Percentiles rank a stretch among this genome's conserved stretches.
Evolutionary conservation across 1,140 invertebrate genomes (phyloP).

Genomic region (Myzus persicae): DNA sequence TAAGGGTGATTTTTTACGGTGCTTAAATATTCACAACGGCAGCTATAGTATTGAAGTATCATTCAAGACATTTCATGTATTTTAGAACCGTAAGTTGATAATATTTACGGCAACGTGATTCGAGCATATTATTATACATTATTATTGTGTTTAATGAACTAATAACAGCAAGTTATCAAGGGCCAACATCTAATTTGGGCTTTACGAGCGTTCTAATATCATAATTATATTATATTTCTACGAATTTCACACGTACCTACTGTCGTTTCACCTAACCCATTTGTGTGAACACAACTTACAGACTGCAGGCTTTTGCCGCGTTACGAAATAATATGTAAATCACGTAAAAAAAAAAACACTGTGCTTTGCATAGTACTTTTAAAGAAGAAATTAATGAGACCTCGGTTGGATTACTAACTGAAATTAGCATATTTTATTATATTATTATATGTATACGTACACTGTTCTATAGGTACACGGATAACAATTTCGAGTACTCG

Average conservation of each 20-base stretch:
- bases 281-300: background rate
- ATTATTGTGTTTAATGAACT: background rate
- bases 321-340: background rate
- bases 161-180: background rate
- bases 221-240: background rate
- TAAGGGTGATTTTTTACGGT: background rate
- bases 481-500: background rate
- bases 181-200: background rate
- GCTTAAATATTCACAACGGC: background rate
- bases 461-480: background rate
- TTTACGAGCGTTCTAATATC: background rate
- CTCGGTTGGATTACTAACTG: background rate
- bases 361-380: background rate
- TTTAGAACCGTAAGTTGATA: background rate
- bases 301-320: background rate
- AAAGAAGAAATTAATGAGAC: background rate
- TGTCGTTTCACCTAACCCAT: background rate
- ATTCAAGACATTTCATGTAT: background rate
- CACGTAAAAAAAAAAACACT: background rate
- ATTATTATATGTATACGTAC: background rate
- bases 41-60: background rate
- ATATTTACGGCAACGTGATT: background rate
- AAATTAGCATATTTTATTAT: constrained; percentile 20
- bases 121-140: background rate
- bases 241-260: background rate